phyloP scores from a whole-genome alignment of 1,140 invertebrate species.

The Gryon sp. region DNA sequence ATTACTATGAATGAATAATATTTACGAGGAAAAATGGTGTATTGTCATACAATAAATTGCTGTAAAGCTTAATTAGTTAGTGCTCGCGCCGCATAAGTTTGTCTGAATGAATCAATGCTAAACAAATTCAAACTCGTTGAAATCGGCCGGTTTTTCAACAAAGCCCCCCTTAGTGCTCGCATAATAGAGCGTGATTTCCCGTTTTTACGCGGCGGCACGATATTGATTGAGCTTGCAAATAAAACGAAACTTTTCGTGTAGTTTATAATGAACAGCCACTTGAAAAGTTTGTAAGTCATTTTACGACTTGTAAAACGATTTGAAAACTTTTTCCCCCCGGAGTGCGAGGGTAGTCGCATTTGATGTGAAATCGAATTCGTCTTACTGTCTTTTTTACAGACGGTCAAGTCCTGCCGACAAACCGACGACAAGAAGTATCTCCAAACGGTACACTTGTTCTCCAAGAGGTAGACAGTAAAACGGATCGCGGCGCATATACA shows the following conservation, averaged over 20 bases:
- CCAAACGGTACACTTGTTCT: constrained; percentile 90
- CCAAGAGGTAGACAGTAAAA: constrained; percentile 87
- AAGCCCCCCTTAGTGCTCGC: no score
- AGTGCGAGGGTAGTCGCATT: constrained; percentile 7
- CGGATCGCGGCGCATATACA: constrained; percentile 88
- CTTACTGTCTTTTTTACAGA: constrained; percentile 79
- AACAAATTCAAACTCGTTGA: no score
- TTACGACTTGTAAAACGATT: constrained; percentile 61
- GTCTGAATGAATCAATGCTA: no score
- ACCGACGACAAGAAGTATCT: constrained; percentile 91
- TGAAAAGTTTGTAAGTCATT: constrained; percentile 64
- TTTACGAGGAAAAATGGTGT: no score
- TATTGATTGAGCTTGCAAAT: constrained; percentile 45
- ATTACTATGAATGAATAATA: no score
- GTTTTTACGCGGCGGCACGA: constrained; percentile 10
- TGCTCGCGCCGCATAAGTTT: no score
- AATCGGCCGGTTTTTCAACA: constrained; percentile 3
- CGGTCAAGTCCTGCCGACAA: constrained; percentile 89
- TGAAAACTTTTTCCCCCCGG: constrained; percentile 58
- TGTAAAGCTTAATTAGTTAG: no score
- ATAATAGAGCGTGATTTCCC: constrained; percentile 20
- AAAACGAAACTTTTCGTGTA: constrained; percentile 38
- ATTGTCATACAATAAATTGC: no score
- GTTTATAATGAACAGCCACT: constrained; percentile 49
- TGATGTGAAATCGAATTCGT: constrained; percentile 56